These are phyloP conservation scores for Danionella cerebrum DNA, from an alignment of 2,113 vertebrate genomes.

Conservation along the genomic window DNA sequence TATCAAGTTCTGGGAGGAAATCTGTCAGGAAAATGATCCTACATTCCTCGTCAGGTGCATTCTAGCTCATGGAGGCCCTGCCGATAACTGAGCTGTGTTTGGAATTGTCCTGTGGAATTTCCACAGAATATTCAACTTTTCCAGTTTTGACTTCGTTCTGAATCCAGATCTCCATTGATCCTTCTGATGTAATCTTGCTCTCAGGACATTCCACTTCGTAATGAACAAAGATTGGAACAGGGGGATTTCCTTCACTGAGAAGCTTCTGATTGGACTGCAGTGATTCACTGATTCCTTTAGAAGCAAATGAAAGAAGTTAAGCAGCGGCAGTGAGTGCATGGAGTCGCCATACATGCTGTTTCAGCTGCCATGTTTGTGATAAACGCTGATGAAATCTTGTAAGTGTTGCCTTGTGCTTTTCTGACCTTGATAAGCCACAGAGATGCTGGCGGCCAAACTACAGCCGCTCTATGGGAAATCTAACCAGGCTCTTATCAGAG, in stretches of 20 bases:
- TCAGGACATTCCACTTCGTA: too few relatives aligned
- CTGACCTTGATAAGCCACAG: conserved; percentile 57
- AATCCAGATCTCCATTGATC: too few relatives aligned
- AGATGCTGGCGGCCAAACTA: conserved; percentile 15
- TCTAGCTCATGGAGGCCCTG: too few relatives aligned
- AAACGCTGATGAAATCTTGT: conserved; percentile 47
- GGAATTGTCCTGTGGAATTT: too few relatives aligned
- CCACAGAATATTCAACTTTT: too few relatives aligned
- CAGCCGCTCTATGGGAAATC: conserved; percentile 40
- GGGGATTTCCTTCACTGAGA: not conserved
- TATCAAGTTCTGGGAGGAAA: too few relatives aligned
- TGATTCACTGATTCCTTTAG: not conserved
- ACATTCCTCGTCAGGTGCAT: too few relatives aligned
- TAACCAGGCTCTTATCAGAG: conserved; percentile 47
- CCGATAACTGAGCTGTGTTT: too few relatives aligned
- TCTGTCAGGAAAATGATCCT: too few relatives aligned
- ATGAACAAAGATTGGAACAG: too few relatives aligned
- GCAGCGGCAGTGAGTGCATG: not conserved
- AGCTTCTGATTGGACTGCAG: not conserved
- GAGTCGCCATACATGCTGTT: conserved; percentile 6
- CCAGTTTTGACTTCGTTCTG: too few relatives aligned
- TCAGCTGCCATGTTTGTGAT: conserved; percentile 20
- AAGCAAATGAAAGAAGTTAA: not conserved
- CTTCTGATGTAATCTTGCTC: too few relatives aligned
- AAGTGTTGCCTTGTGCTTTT: conserved; percentile 40